Base-by-base conservation (phyloP, 2,888 invertebrate species). In the Synergus gifuensis region DNA sequence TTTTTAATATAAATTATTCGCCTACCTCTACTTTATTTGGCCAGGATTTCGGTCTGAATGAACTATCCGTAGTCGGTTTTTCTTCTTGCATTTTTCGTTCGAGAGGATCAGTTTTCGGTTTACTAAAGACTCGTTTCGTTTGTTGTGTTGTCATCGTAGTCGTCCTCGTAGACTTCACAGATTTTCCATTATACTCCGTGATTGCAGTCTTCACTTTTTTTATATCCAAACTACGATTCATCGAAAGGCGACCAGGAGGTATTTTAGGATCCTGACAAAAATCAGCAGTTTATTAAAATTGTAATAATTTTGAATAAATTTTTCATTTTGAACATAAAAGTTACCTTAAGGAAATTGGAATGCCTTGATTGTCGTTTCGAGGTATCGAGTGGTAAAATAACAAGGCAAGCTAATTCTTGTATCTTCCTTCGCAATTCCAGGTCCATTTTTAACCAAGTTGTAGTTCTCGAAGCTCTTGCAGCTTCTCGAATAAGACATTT, bases 401-500 rank as follows among this genome's bases (percentile, higher is more conserved):
- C 93, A 0, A 95, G 92, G 49, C 94, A 93, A 3, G 95, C 95
- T 60, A 95, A 90, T 77, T 95, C 94, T 88, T 95, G 95, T 78
- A 95, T 95, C 86, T 95, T 94, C 82, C 94, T 93, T 80, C 95
- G 93, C 76, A 95, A 89, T 76, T 94, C 94, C 78, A 94, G 89
- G 81, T 95, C 95, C 93, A 95, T 94, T 86, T 95, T 93, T 62
- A 94, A 92, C 95, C 95, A 95, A 0, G 95, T 94, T 8, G 94
- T 94, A 12, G 95, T 94, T 46, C 95, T 93, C 85, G 94, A 94
- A 4, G 95, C 94, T 28, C 95, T 92, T 7, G 94, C 93, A 28
- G 96, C 96, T 88, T 96, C 96, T 36, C 95, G 93, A 11, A 96
- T 94, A 67, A 97, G 92, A 87, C 95, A 95, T 83, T 95, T 95